These are phyloP conservation scores for Drosophila picticornis DNA, from an alignment of 2,888 invertebrate genomes.

Conservation along the genomic window DNA sequence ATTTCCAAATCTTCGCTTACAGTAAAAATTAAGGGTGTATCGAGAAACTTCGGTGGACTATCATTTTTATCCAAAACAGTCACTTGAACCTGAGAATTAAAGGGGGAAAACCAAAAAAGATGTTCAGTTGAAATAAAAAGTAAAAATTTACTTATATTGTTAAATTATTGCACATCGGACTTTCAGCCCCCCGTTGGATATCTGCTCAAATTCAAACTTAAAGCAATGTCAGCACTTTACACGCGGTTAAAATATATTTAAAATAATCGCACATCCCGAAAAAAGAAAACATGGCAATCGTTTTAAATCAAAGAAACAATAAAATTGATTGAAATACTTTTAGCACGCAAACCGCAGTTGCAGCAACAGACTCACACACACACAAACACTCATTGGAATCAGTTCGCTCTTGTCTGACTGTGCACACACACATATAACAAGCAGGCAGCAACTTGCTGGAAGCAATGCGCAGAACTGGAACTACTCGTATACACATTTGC, in stretches of 20 bases:
- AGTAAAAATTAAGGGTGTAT: slow-evolving; percentile 89
- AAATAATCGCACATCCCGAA: slow-evolving; percentile 49
- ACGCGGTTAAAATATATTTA: slow-evolving; percentile 38
- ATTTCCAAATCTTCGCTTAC: slow-evolving; percentile 95
- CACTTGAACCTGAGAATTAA: slow-evolving; percentile 91
- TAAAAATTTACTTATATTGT: not conserved
- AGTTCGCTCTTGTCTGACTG: not conserved
- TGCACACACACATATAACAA: not conserved
- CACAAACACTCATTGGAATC: slow-evolving; percentile 1
- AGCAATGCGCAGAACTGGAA: slow-evolving; percentile 59
- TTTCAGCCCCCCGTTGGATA: not conserved
- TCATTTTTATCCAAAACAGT: slow-evolving; percentile 96
- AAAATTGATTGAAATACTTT: slow-evolving; percentile 77
- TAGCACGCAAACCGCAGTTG: slow-evolving; percentile 68
- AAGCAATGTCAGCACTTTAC: slow-evolving; percentile 11
- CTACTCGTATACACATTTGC: slow-evolving; percentile 72
- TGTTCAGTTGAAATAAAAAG: not conserved
- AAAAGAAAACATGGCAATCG: slow-evolving; percentile 72
- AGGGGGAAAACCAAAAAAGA: slow-evolving; percentile 3
- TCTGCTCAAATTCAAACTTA: slow-evolving; percentile 5
- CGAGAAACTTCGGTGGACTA: slow-evolving; percentile 95
- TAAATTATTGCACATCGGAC: not conserved
- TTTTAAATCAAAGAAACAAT: slow-evolving; percentile 76
- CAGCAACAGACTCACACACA: slow-evolving; percentile 1
- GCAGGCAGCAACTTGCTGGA: slow-evolving; percentile 1